Evolutionary conservation across 2,888 invertebrate genomes (phyloP), one percentile per base, ranked within the genome.

Genomic region (Parnassius mnemosyne): DNA sequence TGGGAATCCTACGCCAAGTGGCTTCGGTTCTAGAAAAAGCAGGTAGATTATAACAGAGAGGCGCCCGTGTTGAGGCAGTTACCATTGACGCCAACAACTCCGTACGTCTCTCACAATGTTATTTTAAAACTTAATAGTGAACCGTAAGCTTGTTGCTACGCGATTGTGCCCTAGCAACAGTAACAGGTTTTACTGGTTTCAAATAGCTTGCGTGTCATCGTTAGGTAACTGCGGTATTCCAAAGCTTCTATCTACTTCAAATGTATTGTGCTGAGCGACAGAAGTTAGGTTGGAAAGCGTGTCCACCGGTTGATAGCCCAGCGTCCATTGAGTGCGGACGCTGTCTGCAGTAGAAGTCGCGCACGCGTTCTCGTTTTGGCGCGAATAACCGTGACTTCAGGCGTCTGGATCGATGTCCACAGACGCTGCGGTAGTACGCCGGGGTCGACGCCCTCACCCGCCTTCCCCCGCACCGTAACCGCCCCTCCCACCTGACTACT

Each of bases 321-420:
- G 78, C 80, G 79, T 83, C 87, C 86, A 89, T 87, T 89, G 88
- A 92, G 87, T 84, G 85, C 81, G 85, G 85, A 84, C 87, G 87
- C 82, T 87, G 89, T 86, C 82, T 87, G 89, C 87, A 85, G 88
- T 85, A 84, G 75, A 83, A 79, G 75, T 78, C 85, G 86, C 89
- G 89, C 91, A 88, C 78, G 88, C 90, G 89, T 86, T 81, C 82
- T 87, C 81, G 84, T 90, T 92, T 91, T 91, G 92, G 92, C 92
- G 92, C 92, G 92, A 92, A 92, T 67, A 85, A 81, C 81, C 87
- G 87, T 89, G 92, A 90, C 91, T 91, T 88, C 90, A 92, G 84
- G 83, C 89, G 89, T 85, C 89, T 85, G 89, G 92, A 92, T 92
- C 92, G 92, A 92, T 92, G 90, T 85, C 86, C 87, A 87, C 87